Conservation (phyloP, 2,888 invertebrate species). For the Caenorhabditis sulstoni region DNA sequence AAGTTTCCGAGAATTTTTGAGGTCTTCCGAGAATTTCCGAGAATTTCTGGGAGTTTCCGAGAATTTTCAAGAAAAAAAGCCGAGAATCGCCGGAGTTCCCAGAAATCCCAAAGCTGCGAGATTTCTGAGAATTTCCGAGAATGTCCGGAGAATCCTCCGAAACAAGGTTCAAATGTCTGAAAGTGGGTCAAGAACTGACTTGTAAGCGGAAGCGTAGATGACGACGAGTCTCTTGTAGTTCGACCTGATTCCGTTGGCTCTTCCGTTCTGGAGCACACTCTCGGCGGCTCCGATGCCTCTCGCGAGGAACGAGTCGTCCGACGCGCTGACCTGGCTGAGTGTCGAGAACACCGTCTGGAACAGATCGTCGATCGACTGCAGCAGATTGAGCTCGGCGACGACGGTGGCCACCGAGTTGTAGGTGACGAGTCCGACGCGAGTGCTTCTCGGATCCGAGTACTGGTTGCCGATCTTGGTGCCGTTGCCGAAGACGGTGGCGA, state of each 20-base stretch:
- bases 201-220: conserved; percentile 42
- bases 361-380: conserved; percentile 36
- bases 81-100: too few species aligned
- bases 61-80: too few species aligned
- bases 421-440: conserved; percentile 45
- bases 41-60: too few species aligned
- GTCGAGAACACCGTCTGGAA: conserved; percentile 19
- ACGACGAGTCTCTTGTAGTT: conserved; percentile 44
- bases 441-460: conserved; percentile 33
- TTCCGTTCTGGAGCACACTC: conserved; percentile 24
- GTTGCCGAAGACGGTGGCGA: conserved; percentile 41
- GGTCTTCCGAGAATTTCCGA: too few species aligned
- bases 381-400: conserved; percentile 29
- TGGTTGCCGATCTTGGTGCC: conserved; percentile 39
- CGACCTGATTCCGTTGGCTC: conserved; percentile 28
- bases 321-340: conserved; percentile 17
- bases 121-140: too few species aligned
- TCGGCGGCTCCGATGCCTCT: conserved; percentile 42
- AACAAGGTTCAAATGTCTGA: too few species aligned
- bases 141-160: too few species aligned
- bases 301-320: conserved; percentile 31
- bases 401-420: conserved; percentile 31
- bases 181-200: too few species aligned
- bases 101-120: too few species aligned
- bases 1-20: too few species aligned